Percentiles rank a stretch among this genome's conserved stretches.
phyloP scores from a whole-genome alignment of 2,113 vertebrate genomes.

The Synodontis membranacea region DNA sequence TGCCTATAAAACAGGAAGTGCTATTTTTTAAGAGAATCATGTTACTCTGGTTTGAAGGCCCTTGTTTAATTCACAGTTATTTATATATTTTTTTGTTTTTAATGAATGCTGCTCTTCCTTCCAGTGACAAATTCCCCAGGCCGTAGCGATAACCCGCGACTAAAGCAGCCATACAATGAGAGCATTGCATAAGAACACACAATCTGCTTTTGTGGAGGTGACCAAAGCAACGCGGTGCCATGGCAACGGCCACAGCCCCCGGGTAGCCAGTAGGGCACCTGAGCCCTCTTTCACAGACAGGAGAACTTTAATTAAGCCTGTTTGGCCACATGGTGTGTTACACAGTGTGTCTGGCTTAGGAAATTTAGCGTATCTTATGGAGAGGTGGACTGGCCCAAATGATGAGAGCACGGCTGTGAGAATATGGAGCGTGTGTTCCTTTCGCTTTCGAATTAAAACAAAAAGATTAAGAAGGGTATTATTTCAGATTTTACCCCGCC shows the following conservation, averaged over 20 bases:
- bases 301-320: slow-evolving; percentile 44
- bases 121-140: slow-evolving; percentile 18
- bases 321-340: slow-evolving; percentile 35
- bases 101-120: slow-evolving; percentile 14
- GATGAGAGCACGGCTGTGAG: background rate
- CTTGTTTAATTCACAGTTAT: slow-evolving; percentile 11
- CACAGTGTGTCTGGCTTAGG: slow-evolving; percentile 24
- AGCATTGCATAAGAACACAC: slow-evolving; percentile 29
- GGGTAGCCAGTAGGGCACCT: slow-evolving; percentile 47
- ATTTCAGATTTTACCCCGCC: background rate
- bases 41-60: background rate
- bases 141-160: slow-evolving; percentile 34
- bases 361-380: background rate
- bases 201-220: slow-evolving; percentile 45
- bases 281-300: slow-evolving; percentile 39
- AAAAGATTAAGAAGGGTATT: background rate
- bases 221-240: slow-evolving; percentile 49
- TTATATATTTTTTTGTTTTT: too few species aligned
- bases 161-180: slow-evolving; percentile 44
- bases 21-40: background rate
- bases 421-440: background rate
- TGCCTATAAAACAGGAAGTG: background rate
- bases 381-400: background rate
- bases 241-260: slow-evolving; percentile 45
- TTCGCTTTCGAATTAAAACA: background rate